phyloP scores from a whole-genome alignment of 2,113 vertebrate genomes.

The Gymnobelideus leadbeateri region DNA sequence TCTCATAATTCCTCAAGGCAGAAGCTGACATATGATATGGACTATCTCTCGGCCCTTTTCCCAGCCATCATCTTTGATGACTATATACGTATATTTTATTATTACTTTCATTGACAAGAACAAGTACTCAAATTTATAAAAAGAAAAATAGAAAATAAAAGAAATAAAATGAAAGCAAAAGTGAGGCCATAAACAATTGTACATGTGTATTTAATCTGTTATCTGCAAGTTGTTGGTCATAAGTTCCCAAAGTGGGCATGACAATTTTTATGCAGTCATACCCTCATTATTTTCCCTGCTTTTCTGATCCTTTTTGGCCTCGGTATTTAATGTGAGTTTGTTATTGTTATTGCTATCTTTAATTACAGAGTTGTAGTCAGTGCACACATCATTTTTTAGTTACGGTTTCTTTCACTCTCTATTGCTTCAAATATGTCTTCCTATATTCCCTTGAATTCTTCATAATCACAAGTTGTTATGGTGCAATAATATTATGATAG shows the following conservation, averaged over 20 bases:
- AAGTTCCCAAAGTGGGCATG: not conserved
- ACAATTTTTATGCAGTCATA: not conserved
- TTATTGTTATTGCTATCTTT: not conserved
- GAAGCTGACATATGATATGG: not conserved
- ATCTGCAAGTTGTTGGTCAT: not conserved
- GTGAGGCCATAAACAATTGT: not conserved
- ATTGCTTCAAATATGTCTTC: not conserved
- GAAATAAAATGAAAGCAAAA: not conserved
- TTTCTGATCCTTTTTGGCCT: not conserved
- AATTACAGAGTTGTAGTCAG: not conserved
- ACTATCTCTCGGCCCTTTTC: not conserved
- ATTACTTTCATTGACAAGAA: not conserved
- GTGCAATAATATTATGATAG: slow-evolving; percentile 3
- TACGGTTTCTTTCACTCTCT: slow-evolving; percentile 6
- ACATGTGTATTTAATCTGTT: not conserved
- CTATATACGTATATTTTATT: not conserved
- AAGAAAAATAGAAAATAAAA: not conserved
- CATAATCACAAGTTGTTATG: not conserved
- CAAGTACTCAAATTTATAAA: not conserved
- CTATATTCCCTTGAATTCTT: not conserved
- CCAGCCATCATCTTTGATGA: not conserved
- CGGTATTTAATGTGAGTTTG: not conserved
- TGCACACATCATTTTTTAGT: not conserved
- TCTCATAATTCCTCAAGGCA: not conserved
- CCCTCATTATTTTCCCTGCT: not conserved